Percentiles rank a stretch among this genome's conserved stretches.
phyloP scores from a whole-genome alignment of 2,888 invertebrate species.

The Diplolepis rosae region DNA sequence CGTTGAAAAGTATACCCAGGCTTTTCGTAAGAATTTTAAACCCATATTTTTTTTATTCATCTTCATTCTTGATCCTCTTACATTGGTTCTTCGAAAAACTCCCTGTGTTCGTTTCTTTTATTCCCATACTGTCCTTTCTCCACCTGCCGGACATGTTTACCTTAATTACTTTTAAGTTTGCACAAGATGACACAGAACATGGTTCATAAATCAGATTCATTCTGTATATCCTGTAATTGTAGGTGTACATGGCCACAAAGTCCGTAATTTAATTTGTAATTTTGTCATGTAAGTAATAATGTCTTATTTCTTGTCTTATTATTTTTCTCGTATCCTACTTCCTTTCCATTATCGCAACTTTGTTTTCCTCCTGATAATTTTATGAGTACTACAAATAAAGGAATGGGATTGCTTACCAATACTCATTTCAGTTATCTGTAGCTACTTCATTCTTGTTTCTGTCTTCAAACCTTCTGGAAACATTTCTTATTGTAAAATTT shows the following conservation, averaged over 20 bases:
- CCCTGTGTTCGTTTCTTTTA: no score
- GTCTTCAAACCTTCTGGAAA: background rate
- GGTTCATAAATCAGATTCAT: background rate
- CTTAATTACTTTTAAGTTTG: constrained; percentile 5
- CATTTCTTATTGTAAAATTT: constrained; percentile 1
- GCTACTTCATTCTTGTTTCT: background rate
- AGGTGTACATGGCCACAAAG: background rate
- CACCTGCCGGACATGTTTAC: background rate
- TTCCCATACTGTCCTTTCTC: background rate
- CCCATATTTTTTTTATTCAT: no score
- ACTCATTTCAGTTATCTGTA: background rate
- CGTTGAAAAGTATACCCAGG: no score
- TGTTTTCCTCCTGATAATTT: constrained; percentile 30
- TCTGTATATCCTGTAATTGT: constrained; percentile 13
- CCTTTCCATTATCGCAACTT: constrained; percentile 20
- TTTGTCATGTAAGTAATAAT: constrained; percentile 21
- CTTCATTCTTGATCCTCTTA: no score
- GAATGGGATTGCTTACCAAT: background rate
- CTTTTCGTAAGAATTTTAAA: no score
- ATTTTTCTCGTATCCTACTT: constrained; percentile 11
- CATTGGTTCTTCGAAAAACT: no score
- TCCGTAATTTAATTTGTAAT: constrained; percentile 22
- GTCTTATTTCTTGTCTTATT: constrained; percentile 15
- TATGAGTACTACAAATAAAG: constrained; percentile 1
- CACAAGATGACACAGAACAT: background rate